phyloP scores from a whole-genome alignment of 2,888 invertebrate genomes.

The Spilosoma lubricipeda region DNA sequence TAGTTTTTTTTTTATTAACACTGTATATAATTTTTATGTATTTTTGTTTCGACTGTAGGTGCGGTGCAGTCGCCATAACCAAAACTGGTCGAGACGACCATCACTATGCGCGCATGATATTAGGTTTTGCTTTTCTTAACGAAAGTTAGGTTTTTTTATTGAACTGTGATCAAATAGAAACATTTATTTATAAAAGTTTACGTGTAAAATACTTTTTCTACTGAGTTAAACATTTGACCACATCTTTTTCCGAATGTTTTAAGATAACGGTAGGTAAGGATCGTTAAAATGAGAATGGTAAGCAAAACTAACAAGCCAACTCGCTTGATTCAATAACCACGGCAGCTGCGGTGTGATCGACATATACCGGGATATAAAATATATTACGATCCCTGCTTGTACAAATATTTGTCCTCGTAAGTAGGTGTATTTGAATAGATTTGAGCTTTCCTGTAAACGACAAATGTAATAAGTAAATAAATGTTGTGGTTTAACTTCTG shows the following conservation, averaged over 20 bases:
- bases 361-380: conserved; percentile 23
- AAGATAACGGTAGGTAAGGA: conserved; percentile 2
- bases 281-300: conserved; percentile 21
- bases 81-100: background rate
- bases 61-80: background rate
- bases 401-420: background rate
- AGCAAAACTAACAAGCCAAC: conserved; percentile 43
- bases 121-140: too few species aligned
- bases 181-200: background rate
- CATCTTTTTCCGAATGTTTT: conserved; percentile 1
- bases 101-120: too few species aligned
- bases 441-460: background rate
- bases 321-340: conserved; percentile 42
- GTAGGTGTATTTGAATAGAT: background rate
- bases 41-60: too few species aligned
- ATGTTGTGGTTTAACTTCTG: background rate
- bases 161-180: background rate
- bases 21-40: background rate
- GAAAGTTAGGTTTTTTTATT: background rate
- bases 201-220: background rate
- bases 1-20: background rate
- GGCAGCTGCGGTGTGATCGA: conserved; percentile 27
- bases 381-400: background rate
- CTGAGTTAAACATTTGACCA: background rate
- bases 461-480: background rate